A percentile compares a stretch with the other conserved stretches of the same genome.
Evolutionary conservation across 2,797 vertebrate species (phyloP).

Genomic region (Sebastes ruberrimus): DNA sequence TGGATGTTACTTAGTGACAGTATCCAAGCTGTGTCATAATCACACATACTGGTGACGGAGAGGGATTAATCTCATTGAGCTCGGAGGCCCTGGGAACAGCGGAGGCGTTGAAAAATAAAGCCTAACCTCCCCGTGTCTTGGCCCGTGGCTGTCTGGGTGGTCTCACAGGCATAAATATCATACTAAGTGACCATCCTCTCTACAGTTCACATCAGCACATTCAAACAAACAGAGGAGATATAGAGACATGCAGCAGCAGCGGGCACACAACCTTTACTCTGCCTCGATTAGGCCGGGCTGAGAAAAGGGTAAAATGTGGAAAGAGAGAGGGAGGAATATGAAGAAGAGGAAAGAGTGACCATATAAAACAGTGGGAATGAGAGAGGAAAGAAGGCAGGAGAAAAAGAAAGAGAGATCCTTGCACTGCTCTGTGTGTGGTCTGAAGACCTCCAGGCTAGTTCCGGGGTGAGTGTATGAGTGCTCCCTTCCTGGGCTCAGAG

Average conservation of each 20-base stretch:
- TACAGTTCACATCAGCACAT: slow-evolving; percentile 76
- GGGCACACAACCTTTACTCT: slow-evolving; percentile 14
- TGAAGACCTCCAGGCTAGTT: slow-evolving; percentile 81
- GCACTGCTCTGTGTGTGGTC: slow-evolving; percentile 84
- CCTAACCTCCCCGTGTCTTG: slow-evolving; percentile 39
- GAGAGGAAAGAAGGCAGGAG: slow-evolving; percentile 3
- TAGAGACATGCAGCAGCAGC: slow-evolving; percentile 32
- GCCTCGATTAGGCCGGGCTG: not conserved
- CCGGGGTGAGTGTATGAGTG: slow-evolving; percentile 72
- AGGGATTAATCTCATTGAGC: slow-evolving; percentile 68
- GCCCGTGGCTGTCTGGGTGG: slow-evolving; percentile 72
- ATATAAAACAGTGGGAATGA: slow-evolving; percentile 17
- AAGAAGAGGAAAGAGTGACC: slow-evolving; percentile 1
- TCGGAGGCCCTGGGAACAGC: slow-evolving; percentile 65
- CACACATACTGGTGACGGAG: slow-evolving; percentile 57
- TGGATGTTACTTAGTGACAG: slow-evolving; percentile 37
- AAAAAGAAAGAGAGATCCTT: slow-evolving; percentile 33
- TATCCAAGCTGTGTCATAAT: slow-evolving; percentile 41
- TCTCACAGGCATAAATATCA: slow-evolving; percentile 77
- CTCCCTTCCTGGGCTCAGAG: slow-evolving; percentile 71
- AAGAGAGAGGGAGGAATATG: not conserved
- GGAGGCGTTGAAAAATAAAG: slow-evolving; percentile 74
- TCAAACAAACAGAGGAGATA: slow-evolving; percentile 74
- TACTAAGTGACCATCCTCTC: slow-evolving; percentile 67
- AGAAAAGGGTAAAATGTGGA: slow-evolving; percentile 29